Evolutionary conservation across 2,797 vertebrate genomes (phyloP).

Genomic region (Chelmon rostratus): DNA sequence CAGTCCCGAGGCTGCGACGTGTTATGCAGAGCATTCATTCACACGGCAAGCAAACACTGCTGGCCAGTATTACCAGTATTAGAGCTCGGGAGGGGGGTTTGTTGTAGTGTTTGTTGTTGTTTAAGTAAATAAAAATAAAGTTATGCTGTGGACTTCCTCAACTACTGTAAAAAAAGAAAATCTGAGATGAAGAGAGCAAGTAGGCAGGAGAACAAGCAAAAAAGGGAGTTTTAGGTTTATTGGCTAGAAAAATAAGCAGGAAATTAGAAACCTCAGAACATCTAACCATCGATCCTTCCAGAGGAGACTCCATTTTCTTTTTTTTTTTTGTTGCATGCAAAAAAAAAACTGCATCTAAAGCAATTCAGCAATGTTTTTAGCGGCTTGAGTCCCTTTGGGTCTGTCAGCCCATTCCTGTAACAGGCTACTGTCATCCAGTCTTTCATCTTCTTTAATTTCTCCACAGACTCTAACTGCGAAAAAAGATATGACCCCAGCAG

Average conservation of each 20-base stretch:
- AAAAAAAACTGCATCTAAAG: too few species aligned
- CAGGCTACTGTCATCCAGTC: not conserved
- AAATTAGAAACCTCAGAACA: not conserved
- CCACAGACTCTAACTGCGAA: not conserved
- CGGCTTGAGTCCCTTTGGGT: too few species aligned
- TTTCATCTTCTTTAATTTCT: conserved; percentile 7
- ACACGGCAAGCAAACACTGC: not conserved
- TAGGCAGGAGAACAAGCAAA: not conserved
- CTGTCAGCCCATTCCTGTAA: not conserved
- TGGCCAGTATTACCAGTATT: not conserved
- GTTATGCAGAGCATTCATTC: not conserved
- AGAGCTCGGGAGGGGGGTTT: not conserved
- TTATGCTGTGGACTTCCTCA: not conserved
- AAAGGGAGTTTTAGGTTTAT: not conserved
- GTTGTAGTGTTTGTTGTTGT: not conserved
- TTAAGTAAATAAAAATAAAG: not conserved
- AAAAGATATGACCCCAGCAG: conserved; percentile 20
- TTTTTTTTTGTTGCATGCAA: too few species aligned
- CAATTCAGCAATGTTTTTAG: too few species aligned
- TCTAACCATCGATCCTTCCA: too few species aligned
- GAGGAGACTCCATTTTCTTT: too few species aligned
- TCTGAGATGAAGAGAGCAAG: not conserved
- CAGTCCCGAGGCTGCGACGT: not conserved
- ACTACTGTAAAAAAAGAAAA: not conserved
- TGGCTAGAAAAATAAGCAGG: not conserved